Percentiles rank a stretch among this genome's conserved stretches.
These are phyloP conservation scores for Drosophila malerkotliana DNA, from an alignment of 1,140 invertebrate genomes.

Conservation along the genomic window DNA sequence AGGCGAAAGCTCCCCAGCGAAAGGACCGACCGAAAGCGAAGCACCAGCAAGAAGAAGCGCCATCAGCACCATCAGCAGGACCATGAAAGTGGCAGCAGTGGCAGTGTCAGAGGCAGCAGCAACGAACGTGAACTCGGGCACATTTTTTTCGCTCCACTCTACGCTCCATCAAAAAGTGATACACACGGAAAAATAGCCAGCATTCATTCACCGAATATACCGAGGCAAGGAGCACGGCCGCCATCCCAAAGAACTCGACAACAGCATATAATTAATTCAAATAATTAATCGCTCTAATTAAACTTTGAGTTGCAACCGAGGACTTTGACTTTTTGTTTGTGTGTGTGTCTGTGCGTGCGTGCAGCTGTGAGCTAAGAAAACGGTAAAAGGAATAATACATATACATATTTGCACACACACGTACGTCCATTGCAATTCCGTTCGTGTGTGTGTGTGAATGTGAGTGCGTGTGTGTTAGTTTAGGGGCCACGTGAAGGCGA, in stretches of 20 bases:
- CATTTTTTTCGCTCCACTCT: slow-evolving; percentile 47
- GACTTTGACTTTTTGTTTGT: slow-evolving; percentile 39
- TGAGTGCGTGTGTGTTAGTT: slow-evolving; percentile 30
- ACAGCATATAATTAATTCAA: slow-evolving; percentile 5
- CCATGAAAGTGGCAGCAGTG: slow-evolving; percentile 18
- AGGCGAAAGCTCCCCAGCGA: slow-evolving; percentile 61
- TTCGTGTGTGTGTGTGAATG: slow-evolving; percentile 22
- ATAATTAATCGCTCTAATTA: slow-evolving; percentile 8
- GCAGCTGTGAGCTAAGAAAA: slow-evolving; percentile 9
- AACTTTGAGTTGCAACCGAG: slow-evolving; percentile 15
- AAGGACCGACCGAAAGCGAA: slow-evolving; percentile 24
- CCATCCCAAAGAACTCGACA: slow-evolving; percentile 20
- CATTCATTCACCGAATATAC: slow-evolving; percentile 73
- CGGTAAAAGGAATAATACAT: slow-evolving; percentile 13
- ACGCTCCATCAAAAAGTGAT: slow-evolving; percentile 61
- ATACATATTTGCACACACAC: slow-evolving; percentile 7
- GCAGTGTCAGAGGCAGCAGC: slow-evolving; percentile 40
- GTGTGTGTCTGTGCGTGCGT: slow-evolving; percentile 2
- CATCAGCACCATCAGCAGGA: slow-evolving; percentile 12
- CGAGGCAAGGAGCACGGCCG: slow-evolving; percentile 57
- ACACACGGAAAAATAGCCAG: slow-evolving; percentile 80
- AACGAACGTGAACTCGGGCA: slow-evolving; percentile 41
- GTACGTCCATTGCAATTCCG: slow-evolving; percentile 15
- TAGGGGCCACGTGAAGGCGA: slow-evolving; percentile 72
- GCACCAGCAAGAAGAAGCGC: slow-evolving; percentile 4